Evolutionary conservation across 2,113 vertebrate species (phyloP).

Genomic region (Antechinus flavipes): DNA sequence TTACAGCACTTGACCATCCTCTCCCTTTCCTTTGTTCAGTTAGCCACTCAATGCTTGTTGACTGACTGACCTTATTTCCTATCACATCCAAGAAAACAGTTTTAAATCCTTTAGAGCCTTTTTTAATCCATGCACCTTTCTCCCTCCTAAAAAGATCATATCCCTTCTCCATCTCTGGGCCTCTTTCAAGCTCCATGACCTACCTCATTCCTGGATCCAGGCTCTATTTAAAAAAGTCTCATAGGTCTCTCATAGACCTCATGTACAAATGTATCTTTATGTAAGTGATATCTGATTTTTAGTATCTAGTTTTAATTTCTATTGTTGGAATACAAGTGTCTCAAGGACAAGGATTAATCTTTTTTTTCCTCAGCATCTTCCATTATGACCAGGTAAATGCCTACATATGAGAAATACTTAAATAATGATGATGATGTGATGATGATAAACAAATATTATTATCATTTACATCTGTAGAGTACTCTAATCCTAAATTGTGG

Average conservation of each 20-base stretch:
- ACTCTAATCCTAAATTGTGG: too few species aligned
- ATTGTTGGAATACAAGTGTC: not conserved
- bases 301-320: not conserved
- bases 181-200: not conserved
- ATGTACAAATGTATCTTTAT: not conserved
- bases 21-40: not conserved
- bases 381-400: not conserved
- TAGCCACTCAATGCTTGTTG: not conserved
- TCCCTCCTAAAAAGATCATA: not conserved
- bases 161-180: not conserved
- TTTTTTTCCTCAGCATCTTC: not conserved
- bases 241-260: not conserved
- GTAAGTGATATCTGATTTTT: not conserved
- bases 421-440: not conserved
- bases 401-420: not conserved
- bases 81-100: not conserved
- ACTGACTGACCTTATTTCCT: not conserved
- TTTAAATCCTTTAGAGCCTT: not conserved
- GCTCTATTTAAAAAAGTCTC: too few species aligned
- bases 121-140: not conserved
- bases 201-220: too few species aligned
- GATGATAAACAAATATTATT: not conserved
- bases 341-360: not conserved
- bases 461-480: too few species aligned
- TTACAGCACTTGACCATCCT: not conserved